These are phyloP conservation scores for Gambusia affinis DNA, from an alignment of 2,113 vertebrate species.

Conservation along the genomic window DNA sequence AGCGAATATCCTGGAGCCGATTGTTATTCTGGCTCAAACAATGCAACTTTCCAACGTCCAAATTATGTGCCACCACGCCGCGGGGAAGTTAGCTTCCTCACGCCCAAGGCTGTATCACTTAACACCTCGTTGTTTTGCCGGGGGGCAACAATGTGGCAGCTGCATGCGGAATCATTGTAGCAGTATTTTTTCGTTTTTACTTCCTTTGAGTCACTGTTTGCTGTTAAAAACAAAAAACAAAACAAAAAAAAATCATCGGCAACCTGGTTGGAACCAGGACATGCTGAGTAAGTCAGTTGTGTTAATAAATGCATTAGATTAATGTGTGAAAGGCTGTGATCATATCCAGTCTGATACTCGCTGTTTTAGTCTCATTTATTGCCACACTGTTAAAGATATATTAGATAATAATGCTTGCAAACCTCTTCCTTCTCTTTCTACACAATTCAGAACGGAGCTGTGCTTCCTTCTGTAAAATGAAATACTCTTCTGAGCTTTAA, in stretches of 20 bases:
- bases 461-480: not conserved
- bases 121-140: conserved; percentile 27
- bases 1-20: not conserved
- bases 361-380: not conserved
- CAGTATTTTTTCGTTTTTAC: conserved; percentile 47
- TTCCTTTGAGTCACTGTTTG: conserved; percentile 47
- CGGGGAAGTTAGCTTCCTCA: conserved; percentile 63
- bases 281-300: conserved; percentile 10
- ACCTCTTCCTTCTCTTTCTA: too few relatives aligned
- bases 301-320: not conserved
- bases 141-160: conserved; percentile 20
- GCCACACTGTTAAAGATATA: not conserved
- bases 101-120: conserved; percentile 37
- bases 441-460: not conserved
- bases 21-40: conserved; percentile 27
- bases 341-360: too few relatives aligned
- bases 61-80: conserved; percentile 16
- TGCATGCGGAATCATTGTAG: conserved; percentile 32
- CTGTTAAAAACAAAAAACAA: too few relatives aligned
- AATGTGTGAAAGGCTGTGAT: too few relatives aligned
- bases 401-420: not conserved
- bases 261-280: not conserved
- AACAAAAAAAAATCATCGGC: too few relatives aligned
- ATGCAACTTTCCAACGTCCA: conserved; percentile 40
- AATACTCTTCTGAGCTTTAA: not conserved